These are phyloP conservation scores for Thelaira solivaga DNA, from an alignment of 2,888 invertebrate genomes.

Conservation along the genomic window DNA sequence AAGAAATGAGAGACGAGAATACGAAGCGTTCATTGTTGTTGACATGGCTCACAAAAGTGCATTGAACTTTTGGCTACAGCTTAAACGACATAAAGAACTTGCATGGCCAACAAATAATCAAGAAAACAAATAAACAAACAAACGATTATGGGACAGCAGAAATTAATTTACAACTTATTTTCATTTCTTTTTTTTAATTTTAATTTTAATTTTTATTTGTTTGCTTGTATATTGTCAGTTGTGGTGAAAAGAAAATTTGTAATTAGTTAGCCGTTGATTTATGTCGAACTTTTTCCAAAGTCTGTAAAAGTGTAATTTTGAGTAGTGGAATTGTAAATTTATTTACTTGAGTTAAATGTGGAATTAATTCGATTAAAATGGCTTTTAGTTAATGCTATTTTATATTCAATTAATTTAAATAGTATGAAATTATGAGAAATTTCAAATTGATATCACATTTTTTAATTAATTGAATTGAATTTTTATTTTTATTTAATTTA, in stretches of 20 bases:
- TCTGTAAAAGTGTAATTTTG: too few species aligned
- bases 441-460: too few species aligned
- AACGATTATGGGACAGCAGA: conserved; percentile 31
- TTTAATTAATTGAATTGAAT: too few species aligned
- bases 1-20: conserved; percentile 30
- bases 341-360: too few species aligned
- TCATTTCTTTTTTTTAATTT: neutral
- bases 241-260: conserved; percentile 26
- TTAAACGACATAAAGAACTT: conserved; percentile 41
- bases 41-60: conserved; percentile 61
- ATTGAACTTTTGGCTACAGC: conserved; percentile 57
- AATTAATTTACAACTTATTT: conserved; percentile 37
- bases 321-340: too few species aligned
- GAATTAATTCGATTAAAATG: too few species aligned
- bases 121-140: conserved; percentile 8
- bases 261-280: neutral
- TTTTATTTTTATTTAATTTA: too few species aligned
- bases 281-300: neutral
- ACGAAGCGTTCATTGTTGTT: conserved; percentile 41
- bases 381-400: too few species aligned
- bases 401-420: too few species aligned
- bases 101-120: conserved; percentile 21
- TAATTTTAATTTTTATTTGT: too few species aligned
- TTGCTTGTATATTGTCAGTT: neutral
- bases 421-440: too few species aligned